Evolutionary conservation across 2,113 vertebrate species (phyloP).

Genomic region (Trematocara zebra): DNA sequence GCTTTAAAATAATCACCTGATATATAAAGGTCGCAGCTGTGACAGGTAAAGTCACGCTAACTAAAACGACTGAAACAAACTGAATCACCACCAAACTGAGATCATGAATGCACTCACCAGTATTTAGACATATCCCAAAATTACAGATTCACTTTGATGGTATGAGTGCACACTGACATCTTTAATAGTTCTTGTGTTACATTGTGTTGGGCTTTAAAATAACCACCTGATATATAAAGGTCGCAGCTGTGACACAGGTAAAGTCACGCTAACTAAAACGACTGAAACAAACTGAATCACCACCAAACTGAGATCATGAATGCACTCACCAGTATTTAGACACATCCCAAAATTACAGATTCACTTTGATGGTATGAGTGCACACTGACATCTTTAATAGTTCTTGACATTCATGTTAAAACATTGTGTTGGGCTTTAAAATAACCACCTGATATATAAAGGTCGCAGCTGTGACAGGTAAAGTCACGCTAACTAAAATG

Average conservation of each 20-base stretch:
- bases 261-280: background rate
- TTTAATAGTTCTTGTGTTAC: too few relatives aligned
- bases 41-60: too few relatives aligned
- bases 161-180: too few relatives aligned
- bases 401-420: background rate
- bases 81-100: too few relatives aligned
- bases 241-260: background rate
- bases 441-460: background rate
- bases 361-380: background rate
- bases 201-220: too few relatives aligned
- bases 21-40: too few relatives aligned
- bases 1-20: too few relatives aligned
- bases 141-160: too few relatives aligned
- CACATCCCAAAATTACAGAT: background rate
- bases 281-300: background rate
- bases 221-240: too few relatives aligned
- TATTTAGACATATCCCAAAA: too few relatives aligned
- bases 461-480: rapidly evolving
- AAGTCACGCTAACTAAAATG: background rate
- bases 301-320: rapidly evolving
- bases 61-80: too few relatives aligned
- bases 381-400: background rate
- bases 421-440: rapidly evolving
- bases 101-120: too few relatives aligned
- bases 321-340: background rate